Evolutionary conservation across 1,140 invertebrate species (phyloP).

Genomic region (Drosophila biarmipes): DNA sequence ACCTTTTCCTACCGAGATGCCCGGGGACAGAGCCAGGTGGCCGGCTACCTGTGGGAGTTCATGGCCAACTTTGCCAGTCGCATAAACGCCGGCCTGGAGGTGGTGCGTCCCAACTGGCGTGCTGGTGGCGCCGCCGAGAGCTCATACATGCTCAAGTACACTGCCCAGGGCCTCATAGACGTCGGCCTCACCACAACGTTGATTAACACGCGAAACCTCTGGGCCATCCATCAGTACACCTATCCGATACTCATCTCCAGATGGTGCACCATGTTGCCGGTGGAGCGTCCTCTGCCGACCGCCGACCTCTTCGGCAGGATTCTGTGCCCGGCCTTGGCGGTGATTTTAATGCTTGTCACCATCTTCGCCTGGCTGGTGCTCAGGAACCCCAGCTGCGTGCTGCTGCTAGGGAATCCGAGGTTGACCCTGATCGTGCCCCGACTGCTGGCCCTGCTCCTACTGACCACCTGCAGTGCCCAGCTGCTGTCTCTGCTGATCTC

Average conservation of each 20-base stretch:
- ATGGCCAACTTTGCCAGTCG: constrained; percentile 15
- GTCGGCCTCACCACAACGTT: constrained; percentile 30
- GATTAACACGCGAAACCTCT: background rate
- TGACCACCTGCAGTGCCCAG: constrained; percentile 40
- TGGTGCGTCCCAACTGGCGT: constrained; percentile 10
- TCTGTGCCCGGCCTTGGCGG: background rate
- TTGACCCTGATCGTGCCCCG: background rate
- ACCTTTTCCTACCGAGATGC: constrained; percentile 29
- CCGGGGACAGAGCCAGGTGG: constrained; percentile 8
- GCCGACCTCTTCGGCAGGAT: constrained; percentile 7
- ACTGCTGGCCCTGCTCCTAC: constrained; percentile 16
- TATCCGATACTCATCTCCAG: constrained; percentile 36
- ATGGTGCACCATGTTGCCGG: constrained; percentile 62
- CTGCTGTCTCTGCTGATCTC: constrained; percentile 32
- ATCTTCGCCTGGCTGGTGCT: background rate
- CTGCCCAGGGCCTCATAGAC: constrained; percentile 34
- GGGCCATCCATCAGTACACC: constrained; percentile 20
- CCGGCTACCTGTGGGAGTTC: constrained; percentile 52
- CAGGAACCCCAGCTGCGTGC: background rate
- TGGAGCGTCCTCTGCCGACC: constrained; percentile 31
- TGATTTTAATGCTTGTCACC: constrained; percentile 6
- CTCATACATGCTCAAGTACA: constrained; percentile 38
- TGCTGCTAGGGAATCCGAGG: no score
- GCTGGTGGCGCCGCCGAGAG: background rate
- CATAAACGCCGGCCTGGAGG: constrained; percentile 3